Base-by-base conservation (phyloP, 2,797 vertebrate species). In the Melanotaenia trifasciata region DNA sequence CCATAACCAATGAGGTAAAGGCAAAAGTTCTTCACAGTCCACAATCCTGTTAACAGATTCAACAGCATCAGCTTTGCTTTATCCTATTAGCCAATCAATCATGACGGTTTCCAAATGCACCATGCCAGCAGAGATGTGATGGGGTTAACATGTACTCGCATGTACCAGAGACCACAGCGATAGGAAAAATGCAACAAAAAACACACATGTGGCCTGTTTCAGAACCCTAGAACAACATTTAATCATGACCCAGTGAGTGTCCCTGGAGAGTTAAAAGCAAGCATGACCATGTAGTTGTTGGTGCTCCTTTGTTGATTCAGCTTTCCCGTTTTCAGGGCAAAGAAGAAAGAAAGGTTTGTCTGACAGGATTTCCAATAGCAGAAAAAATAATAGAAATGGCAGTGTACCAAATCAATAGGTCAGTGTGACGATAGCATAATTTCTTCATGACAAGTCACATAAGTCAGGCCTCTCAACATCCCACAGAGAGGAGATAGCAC, bases 231-330 rank as follows among this genome's bases (percentile, higher is more conserved):
- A 88, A 88, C 80, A 90, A 90, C 90, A 91, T 90, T 84, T 38
- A 67, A 90, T 81, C 83, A 71, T 45, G 79, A 84, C 85, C 84
- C 79, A 82, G 85, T 76, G 81, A 76, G 81, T 65, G 67, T 86
- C 87, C 86, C 89, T 64, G 76, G 85, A 89, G 92, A 79, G 80
- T 84, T 81, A 85, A 89, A 91, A 87, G 87, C 83, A 84, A 88
- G 87, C 84, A 84, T 64, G 72, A 43, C 74, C 72, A 13, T 79
- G 65, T 59, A 86, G 78, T 66, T 85, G 78, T 90, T 86, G 87
- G 87, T 90, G 74, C 84, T 78, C 70, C 72, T 80, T 72, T 92
- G 88, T 92, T 94, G 85, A 86, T 93, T 93, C 92, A 94, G 92
- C 90, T 93, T 94, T 91, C 24, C 24, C 80, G 77, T 78, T 87